Conservation (phyloP, 2,888 invertebrate species). For the Scaeva pyrastri region DNA sequence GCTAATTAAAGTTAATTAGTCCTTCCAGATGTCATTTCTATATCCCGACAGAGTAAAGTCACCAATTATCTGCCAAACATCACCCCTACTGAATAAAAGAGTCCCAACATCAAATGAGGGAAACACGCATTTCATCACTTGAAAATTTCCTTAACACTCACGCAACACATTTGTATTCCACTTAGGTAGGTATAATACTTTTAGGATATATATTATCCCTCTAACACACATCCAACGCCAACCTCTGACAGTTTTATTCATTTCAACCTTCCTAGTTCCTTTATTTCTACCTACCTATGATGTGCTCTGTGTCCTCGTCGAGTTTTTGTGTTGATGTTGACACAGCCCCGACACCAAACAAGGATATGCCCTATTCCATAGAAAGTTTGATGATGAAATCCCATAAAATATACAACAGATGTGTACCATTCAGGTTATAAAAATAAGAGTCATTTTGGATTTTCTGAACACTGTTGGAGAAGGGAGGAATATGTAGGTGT, state of each 20-base stretch:
- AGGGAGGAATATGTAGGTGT: background rate
- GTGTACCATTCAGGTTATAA: conserved; percentile 75
- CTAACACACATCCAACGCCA: conserved; percentile 64
- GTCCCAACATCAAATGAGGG: conserved; percentile 65
- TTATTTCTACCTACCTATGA: conserved; percentile 6
- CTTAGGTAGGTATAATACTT: conserved; percentile 53
- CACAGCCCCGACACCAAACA: conserved; percentile 75
- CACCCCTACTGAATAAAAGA: conserved; percentile 51
- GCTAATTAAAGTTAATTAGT: conserved; percentile 74
- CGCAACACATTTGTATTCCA: conserved; percentile 68
- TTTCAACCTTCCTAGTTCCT: conserved; percentile 72
- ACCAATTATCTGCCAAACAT: conserved; percentile 69
- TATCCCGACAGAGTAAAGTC: conserved; percentile 65
- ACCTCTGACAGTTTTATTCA: conserved; percentile 75
- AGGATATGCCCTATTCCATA: conserved; percentile 69
- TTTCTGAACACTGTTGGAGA: conserved; percentile 50
- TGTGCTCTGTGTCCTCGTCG: conserved; percentile 30
- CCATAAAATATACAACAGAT: conserved; percentile 76
- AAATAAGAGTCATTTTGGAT: conserved; percentile 74
- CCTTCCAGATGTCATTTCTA: conserved; percentile 70
- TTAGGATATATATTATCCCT: conserved; percentile 63
- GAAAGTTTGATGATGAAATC: conserved; percentile 74
- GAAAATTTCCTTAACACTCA: conserved; percentile 72
- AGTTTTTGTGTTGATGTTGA: conserved; percentile 76
- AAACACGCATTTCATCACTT: conserved; percentile 75